These are phyloP conservation scores for Pentalonia nigronervosa DNA, from an alignment of 1,140 invertebrate species.

Conservation along the genomic window DNA sequence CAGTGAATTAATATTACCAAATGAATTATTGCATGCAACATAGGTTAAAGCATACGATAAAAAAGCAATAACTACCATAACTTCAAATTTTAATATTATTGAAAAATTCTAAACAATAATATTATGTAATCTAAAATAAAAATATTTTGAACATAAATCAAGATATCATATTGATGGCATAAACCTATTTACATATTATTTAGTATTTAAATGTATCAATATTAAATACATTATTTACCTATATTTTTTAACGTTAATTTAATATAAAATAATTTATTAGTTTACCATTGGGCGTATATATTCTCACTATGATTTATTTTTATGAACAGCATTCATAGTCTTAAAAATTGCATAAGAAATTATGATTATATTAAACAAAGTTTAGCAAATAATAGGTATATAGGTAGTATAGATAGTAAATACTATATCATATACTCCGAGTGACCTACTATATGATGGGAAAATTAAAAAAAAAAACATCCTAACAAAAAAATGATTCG, in stretches of 20 bases:
- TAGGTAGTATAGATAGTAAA: neutral
- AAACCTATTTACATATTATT: neutral
- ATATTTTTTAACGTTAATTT: neutral
- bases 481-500: neutral
- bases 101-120: neutral
- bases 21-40: neutral
- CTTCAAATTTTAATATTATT: neutral
- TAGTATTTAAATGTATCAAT: neutral
- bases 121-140: neutral
- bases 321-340: neutral
- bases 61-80: neutral
- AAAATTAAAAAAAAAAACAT: neutral
- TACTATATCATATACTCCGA: neutral
- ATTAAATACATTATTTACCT: neutral
- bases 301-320: neutral
- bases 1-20: neutral
- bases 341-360: neutral
- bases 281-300: neutral
- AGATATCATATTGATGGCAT: neutral
- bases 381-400: neutral
- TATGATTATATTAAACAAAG: neutral
- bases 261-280: conserved; percentile 3
- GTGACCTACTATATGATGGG: neutral
- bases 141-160: neutral
- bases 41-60: neutral